These are phyloP conservation scores for Pedetes capensis DNA, from an alignment of 2,113 vertebrate genomes.

Conservation along the genomic window DNA sequence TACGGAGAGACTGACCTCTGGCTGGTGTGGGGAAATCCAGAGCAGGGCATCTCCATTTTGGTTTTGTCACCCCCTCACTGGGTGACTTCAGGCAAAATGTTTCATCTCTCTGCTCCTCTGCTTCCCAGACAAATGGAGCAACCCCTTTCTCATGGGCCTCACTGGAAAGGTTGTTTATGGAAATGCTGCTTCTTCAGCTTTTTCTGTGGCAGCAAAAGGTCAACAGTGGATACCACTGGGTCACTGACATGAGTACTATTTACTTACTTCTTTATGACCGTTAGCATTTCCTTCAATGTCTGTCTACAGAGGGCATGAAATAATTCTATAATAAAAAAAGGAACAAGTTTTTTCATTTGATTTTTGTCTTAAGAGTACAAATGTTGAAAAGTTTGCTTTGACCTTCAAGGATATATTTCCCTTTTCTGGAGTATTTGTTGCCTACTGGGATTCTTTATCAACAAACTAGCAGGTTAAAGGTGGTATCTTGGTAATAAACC, in stretches of 20 bases:
- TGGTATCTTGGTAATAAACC: background rate
- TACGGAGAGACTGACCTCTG: background rate
- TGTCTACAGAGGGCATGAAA: background rate
- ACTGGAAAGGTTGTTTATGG: background rate
- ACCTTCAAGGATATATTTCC: background rate
- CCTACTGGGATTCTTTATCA: background rate
- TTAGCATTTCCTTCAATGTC: slow-evolving; percentile 11
- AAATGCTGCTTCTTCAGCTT: background rate
- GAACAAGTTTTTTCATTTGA: background rate
- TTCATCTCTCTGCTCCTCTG: background rate
- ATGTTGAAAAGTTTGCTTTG: background rate
- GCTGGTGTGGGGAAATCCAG: background rate
- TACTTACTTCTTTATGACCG: background rate
- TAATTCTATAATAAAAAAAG: slow-evolving; percentile 14
- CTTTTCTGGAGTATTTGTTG: background rate
- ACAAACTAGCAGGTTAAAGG: background rate
- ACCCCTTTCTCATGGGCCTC: background rate
- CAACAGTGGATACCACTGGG: background rate
- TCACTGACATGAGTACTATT: background rate
- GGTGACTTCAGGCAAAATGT: background rate
- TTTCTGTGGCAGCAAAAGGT: background rate
- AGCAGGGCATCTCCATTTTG: background rate
- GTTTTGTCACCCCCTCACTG: background rate
- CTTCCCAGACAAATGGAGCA: background rate
- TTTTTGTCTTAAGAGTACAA: background rate